Conservation (phyloP, 1,140 invertebrate species). For the Streblospio benedicti region DNA sequence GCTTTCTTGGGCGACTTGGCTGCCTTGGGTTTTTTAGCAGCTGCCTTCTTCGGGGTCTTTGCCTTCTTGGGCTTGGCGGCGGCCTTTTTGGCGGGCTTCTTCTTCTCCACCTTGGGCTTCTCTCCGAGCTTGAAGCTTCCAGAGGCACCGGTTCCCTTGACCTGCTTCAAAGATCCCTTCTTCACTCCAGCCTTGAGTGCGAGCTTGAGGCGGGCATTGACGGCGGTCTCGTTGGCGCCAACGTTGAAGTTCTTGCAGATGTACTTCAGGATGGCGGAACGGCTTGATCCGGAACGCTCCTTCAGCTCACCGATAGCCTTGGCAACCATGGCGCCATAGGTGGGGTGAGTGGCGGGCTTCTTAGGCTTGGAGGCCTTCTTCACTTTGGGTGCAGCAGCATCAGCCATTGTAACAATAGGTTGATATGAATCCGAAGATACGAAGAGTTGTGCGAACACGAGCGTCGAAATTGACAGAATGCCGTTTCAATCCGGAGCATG, state of each 20-base stretch:
- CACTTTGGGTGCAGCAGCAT: too few relatives aligned
- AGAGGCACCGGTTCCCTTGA: constrained; percentile 39
- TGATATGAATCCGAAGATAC: too few relatives aligned
- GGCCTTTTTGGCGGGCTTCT: constrained; percentile 23
- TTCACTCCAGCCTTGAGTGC: constrained; percentile 33
- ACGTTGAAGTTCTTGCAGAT: constrained; percentile 43
- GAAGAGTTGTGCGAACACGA: too few relatives aligned
- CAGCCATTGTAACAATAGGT: too few relatives aligned
- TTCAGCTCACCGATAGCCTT: constrained; percentile 16
- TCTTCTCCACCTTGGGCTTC: constrained; percentile 16
- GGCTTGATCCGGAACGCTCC: constrained; percentile 33
- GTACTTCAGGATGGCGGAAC: constrained; percentile 43
- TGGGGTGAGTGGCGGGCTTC: constrained; percentile 29
- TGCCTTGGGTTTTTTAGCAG: constrained; percentile 9
- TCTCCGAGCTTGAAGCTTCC: constrained; percentile 41
- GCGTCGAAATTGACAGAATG: too few relatives aligned
- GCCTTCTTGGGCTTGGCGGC: constrained; percentile 23
- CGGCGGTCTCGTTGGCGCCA: constrained; percentile 28
- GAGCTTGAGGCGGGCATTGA: constrained; percentile 34
- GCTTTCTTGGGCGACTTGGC: constrained; percentile 14
- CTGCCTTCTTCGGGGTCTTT: constrained; percentile 12
- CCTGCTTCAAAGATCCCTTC: constrained; percentile 32
- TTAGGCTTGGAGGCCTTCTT: too few relatives aligned
- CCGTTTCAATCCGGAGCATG: too few relatives aligned
- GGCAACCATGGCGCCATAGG: constrained; percentile 20